Evolutionary conservation across 2,113 vertebrate genomes (phyloP).

Genomic region (Aphelocoma coerulescens): DNA sequence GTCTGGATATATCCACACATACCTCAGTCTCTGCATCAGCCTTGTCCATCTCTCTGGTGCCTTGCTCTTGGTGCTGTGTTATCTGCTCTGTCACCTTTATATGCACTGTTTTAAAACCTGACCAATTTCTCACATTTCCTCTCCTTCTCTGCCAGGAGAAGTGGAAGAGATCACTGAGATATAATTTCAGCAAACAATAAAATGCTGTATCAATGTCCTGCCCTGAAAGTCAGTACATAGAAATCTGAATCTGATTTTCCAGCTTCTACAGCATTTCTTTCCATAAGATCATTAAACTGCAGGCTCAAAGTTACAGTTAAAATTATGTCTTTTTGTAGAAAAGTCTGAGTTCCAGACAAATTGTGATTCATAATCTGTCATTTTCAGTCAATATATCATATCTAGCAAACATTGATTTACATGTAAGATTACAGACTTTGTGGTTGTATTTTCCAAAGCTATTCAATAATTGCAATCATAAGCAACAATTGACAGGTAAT

Average conservation of each 20-base stretch:
- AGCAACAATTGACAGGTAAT: not conserved
- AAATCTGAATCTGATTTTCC: not conserved
- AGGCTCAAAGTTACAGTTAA: not conserved
- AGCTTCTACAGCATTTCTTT: not conserved
- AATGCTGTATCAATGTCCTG: not conserved
- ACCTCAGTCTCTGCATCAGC: not conserved
- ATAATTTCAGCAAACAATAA: not conserved
- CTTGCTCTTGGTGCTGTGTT: not conserved
- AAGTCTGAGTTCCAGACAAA: not conserved
- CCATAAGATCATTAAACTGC: not conserved
- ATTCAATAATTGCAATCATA: not conserved
- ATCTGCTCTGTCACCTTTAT: not conserved
- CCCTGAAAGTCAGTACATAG: not conserved
- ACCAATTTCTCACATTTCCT: not conserved
- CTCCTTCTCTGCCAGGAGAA: not conserved
- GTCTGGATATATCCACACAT: not conserved
- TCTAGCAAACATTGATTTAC: constrained; percentile 2
- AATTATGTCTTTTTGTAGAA: not conserved
- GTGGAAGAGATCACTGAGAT: not conserved
- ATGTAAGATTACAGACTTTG: not conserved
- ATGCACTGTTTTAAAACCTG: not conserved
- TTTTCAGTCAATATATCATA: not conserved
- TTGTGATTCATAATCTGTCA: not conserved
- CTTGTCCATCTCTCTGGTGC: not conserved
- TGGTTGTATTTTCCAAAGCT: not conserved